Percentiles rank a stretch among this genome's conserved stretches.
Conservation (phyloP, 2,888 invertebrate genomes). For the Morinoia aosen region DNA sequence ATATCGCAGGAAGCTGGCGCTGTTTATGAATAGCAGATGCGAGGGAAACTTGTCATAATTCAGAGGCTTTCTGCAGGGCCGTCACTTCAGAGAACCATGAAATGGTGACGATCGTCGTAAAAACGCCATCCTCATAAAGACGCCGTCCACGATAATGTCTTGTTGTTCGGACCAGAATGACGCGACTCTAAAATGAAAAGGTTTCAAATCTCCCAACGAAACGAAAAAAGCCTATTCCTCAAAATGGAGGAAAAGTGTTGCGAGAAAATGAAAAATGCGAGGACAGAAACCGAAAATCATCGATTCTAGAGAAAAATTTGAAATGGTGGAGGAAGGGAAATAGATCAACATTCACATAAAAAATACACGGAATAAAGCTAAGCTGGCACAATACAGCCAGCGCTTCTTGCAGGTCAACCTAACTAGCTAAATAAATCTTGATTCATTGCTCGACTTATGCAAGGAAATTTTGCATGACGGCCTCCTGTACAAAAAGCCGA, state of each 20-base stretch:
- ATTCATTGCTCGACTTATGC: not conserved
- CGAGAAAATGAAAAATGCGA: not conserved
- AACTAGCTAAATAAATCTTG: not conserved
- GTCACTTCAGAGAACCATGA: not conserved
- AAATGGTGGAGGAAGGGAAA: not conserved
- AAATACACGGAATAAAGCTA: not conserved
- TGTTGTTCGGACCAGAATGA: not conserved
- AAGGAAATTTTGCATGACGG: not conserved
- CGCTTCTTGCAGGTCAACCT: not conserved
- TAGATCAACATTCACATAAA: not conserved
- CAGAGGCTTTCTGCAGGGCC: slow-evolving; percentile 2
- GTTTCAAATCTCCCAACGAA: not conserved
- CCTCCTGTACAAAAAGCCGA: not conserved
- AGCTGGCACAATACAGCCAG: not conserved
- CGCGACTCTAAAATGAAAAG: not conserved
- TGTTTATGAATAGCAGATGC: slow-evolving; percentile 9
- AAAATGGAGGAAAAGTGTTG: not conserved
- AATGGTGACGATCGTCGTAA: slow-evolving; percentile 30
- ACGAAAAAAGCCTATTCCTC: not conserved
- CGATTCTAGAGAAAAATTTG: not conserved
- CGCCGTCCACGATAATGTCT: not conserved
- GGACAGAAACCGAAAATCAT: not conserved
- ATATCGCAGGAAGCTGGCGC: not conserved
- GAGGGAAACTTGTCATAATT: slow-evolving; percentile 5
- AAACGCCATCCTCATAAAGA: not conserved